These are phyloP conservation scores for Vesta saturnalis DNA, from an alignment of 2,888 invertebrate genomes.

Conservation along the genomic window DNA sequence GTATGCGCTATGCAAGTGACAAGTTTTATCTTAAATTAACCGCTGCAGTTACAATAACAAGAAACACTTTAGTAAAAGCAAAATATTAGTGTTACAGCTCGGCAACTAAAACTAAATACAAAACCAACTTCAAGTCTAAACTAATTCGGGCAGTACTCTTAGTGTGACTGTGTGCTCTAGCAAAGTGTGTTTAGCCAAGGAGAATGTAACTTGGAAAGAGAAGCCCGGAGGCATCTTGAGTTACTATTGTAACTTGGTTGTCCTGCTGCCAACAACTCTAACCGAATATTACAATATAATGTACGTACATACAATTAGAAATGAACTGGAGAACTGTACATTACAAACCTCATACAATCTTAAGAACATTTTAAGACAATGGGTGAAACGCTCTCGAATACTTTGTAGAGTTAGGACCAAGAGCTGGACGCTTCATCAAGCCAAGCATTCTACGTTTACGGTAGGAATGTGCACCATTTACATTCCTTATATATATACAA, in stretches of 20 bases:
- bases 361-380: conserved; percentile 51
- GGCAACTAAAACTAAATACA: conserved; percentile 47
- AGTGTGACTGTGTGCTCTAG: conserved; percentile 42
- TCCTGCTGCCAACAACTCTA: conserved; percentile 46
- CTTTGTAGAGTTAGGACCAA: conserved; percentile 54
- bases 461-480: conserved; percentile 52
- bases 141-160: conserved; percentile 45
- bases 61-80: conserved; percentile 44
- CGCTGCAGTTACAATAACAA: conserved; percentile 41
- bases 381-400: conserved; percentile 54
- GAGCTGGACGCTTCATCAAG: conserved; percentile 61
- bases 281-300: conserved; percentile 45
- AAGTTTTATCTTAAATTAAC: conserved; percentile 36
- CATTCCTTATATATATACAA: conserved; percentile 42
- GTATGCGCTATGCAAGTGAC: conserved; percentile 27
- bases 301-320: conserved; percentile 38
- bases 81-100: conserved; percentile 47
- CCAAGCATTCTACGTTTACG: conserved; percentile 60
- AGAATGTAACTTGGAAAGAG: conserved; percentile 49
- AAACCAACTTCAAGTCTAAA: conserved; percentile 47
- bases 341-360: conserved; percentile 46
- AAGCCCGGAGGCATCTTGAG: conserved; percentile 51
- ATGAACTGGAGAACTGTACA: conserved; percentile 44
- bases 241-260: conserved; percentile 53
- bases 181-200: conserved; percentile 49